Conservation (phyloP, 2,113 vertebrate species). For the Perognathus longimembris region DNA sequence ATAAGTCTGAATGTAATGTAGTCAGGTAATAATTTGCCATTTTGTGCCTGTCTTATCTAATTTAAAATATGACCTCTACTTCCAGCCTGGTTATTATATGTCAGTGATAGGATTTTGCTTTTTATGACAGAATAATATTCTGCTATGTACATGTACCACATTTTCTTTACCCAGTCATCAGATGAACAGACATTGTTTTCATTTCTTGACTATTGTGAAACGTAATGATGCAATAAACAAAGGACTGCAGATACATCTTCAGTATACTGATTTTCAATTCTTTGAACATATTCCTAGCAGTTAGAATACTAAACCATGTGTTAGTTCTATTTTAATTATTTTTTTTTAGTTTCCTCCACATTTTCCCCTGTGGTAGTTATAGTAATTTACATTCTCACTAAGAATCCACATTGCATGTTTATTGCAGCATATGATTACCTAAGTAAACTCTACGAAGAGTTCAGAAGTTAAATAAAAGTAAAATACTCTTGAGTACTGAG, state of each 20-base stretch:
- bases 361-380: neutral
- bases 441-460: neutral
- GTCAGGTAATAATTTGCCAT: neutral
- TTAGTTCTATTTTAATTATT: neutral
- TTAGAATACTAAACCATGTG: neutral
- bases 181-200: neutral
- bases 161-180: neutral
- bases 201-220: neutral
- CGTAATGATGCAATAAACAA: neutral
- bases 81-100: neutral
- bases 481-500: neutral
- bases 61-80: neutral
- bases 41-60: neutral
- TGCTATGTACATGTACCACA: neutral
- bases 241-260: neutral
- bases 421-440: neutral
- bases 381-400: neutral
- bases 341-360: neutral
- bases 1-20: neutral
- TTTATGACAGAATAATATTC: neutral
- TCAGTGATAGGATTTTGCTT: neutral
- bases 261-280: neutral
- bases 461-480: neutral
- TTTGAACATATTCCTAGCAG: neutral
- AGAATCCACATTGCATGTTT: neutral